Conservation (phyloP, 2,888 invertebrate genomes). For the Cremastinae sp. region DNA sequence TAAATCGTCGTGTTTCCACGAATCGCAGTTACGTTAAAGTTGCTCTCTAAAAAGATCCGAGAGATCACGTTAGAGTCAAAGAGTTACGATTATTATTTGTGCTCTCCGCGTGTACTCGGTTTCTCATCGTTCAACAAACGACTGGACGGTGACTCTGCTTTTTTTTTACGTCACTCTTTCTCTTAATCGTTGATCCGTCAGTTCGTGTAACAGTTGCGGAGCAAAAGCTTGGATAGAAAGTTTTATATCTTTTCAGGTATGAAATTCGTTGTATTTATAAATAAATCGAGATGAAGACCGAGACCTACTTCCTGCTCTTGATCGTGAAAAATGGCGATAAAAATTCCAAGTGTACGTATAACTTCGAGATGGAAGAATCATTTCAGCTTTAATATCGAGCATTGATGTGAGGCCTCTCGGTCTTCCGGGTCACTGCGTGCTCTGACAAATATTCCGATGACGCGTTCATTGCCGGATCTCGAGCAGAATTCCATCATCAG, state of each 20-base stretch:
- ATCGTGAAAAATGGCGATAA: no score
- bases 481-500: slow-evolving; percentile 50
- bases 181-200: neutral
- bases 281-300: no score
- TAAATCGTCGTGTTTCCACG: slow-evolving; percentile 52
- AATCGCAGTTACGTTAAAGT: slow-evolving; percentile 52
- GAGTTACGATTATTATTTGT: slow-evolving; percentile 58
- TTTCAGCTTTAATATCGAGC: neutral
- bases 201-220: no score
- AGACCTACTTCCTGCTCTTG: no score
- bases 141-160: slow-evolving; percentile 1
- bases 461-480: slow-evolving; percentile 50
- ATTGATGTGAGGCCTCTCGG: neutral
- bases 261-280: no score
- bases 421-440: slow-evolving; percentile 28
- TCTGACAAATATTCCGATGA: slow-evolving; percentile 39
- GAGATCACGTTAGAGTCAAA: slow-evolving; percentile 51
- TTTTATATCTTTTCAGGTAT: no score
- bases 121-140: slow-evolving; percentile 36
- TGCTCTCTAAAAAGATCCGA: slow-evolving; percentile 26
- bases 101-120: slow-evolving; percentile 26
- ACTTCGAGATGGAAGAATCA: neutral
- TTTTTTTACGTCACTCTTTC: neutral
- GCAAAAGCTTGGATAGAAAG: no score
- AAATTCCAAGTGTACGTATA: neutral